phyloP scores from a whole-genome alignment of 2,113 vertebrate species.

The Lipotes vexillifer region DNA sequence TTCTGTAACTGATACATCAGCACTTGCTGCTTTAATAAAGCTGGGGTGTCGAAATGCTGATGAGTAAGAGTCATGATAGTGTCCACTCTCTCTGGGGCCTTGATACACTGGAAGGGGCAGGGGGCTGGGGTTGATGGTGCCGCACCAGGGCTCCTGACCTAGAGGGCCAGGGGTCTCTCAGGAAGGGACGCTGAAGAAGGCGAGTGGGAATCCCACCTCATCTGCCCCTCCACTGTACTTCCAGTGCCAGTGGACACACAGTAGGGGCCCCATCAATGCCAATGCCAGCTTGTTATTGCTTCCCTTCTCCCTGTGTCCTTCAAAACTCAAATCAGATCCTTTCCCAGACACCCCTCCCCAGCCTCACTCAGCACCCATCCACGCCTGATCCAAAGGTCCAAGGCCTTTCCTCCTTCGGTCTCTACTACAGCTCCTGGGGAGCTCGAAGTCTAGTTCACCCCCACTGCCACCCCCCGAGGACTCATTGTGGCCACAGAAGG shows the following conservation, averaged over 20 bases:
- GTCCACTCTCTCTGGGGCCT: neutral
- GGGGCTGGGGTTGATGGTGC: neutral
- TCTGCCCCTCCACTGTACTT: neutral
- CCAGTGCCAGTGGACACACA: neutral
- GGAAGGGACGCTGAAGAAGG: neutral
- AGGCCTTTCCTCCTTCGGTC: neutral
- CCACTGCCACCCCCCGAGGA: fast-evolving
- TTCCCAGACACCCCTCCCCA: neutral
- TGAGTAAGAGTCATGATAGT: neutral
- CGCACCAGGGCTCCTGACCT: neutral
- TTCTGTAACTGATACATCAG: neutral
- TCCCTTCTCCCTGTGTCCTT: neutral
- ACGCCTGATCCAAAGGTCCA: neutral
- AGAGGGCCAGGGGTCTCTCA: neutral
- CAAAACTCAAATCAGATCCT: neutral
- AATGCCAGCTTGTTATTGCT: neutral
- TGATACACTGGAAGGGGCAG: neutral
- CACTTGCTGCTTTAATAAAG: constrained; percentile 33
- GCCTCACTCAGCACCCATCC: neutral
- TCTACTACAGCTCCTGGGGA: neutral
- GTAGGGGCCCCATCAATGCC: neutral
- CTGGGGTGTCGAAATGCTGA: neutral
- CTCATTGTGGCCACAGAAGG: neutral
- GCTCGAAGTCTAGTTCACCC: neutral
- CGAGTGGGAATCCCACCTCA: neutral